Percentiles rank a stretch among this genome's conserved stretches.
These are phyloP conservation scores for Mobula birostris DNA, from an alignment of 2,113 vertebrate genomes.

Conservation along the genomic window DNA sequence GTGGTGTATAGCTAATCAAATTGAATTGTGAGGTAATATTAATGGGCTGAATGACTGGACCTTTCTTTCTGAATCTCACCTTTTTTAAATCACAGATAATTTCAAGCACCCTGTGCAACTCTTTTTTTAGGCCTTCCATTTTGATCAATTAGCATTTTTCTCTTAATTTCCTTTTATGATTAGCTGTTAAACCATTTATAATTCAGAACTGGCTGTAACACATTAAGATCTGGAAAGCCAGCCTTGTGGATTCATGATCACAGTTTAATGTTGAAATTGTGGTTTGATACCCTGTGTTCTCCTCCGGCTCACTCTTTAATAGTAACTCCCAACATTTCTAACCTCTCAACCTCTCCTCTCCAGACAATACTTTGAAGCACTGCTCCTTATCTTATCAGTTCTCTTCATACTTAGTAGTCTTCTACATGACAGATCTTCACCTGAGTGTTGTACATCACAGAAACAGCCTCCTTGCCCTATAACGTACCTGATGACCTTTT, in stretches of 20 bases:
- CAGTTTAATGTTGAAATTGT: neutral
- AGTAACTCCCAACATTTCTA: neutral
- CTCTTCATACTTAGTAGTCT: neutral
- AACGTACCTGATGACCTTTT: too few relatives aligned
- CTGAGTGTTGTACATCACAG: too few relatives aligned
- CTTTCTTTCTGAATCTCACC: too few relatives aligned
- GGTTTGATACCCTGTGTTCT: neutral
- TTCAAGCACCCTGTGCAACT: too few relatives aligned
- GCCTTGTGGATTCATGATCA: neutral
- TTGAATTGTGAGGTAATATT: neutral
- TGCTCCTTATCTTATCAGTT: neutral
- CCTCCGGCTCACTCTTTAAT: neutral
- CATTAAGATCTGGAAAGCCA: neutral
- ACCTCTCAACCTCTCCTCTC: neutral
- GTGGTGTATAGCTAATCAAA: neutral
- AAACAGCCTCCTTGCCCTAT: too few relatives aligned
- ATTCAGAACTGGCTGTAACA: neutral
- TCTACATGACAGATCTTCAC: neutral
- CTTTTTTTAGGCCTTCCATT: too few relatives aligned
- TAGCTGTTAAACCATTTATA: too few relatives aligned
- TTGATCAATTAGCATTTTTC: too few relatives aligned
- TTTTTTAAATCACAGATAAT: neutral
- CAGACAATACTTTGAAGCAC: neutral
- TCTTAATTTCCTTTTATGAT: too few relatives aligned
- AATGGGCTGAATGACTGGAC: neutral